These are phyloP conservation scores for Nemapogon koenigi DNA, from an alignment of 2,888 invertebrate genomes.

Conservation along the genomic window DNA sequence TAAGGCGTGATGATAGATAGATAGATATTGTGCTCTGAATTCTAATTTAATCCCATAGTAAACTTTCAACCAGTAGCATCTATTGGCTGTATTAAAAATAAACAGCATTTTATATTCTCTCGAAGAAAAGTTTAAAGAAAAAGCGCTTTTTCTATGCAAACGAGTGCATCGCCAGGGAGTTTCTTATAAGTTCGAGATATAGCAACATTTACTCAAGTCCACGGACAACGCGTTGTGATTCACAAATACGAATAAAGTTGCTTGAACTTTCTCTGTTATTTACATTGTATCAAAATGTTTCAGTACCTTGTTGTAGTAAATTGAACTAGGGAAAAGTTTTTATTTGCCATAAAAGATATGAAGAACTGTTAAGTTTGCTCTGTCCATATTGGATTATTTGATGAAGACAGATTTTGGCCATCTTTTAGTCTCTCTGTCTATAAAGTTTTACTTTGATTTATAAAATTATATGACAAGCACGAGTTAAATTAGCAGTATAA, in stretches of 20 bases:
- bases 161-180: background rate
- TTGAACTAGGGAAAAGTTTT: too few relatives aligned
- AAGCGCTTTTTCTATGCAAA: conserved; percentile 4
- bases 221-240: background rate
- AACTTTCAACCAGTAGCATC: too few relatives aligned
- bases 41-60: too few relatives aligned
- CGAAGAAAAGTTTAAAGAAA: conserved; percentile 39
- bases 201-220: background rate
- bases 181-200: background rate
- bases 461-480: background rate
- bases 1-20: too few relatives aligned
- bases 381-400: too few relatives aligned
- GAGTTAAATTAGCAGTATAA: too few relatives aligned
- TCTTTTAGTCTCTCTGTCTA: background rate
- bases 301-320: too few relatives aligned
- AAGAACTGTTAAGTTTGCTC: too few relatives aligned
- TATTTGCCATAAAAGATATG: too few relatives aligned
- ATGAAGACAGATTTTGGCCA: background rate
- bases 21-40: too few relatives aligned
- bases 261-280: conserved; percentile 2
- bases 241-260: conserved; percentile 1
- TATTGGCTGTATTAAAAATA: background rate
- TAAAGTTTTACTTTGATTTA: background rate
- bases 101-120: conserved; percentile 38
- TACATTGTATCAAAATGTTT: too few relatives aligned